phyloP scores from a whole-genome alignment of 2,797 vertebrate species.

The Lemur catta region DNA sequence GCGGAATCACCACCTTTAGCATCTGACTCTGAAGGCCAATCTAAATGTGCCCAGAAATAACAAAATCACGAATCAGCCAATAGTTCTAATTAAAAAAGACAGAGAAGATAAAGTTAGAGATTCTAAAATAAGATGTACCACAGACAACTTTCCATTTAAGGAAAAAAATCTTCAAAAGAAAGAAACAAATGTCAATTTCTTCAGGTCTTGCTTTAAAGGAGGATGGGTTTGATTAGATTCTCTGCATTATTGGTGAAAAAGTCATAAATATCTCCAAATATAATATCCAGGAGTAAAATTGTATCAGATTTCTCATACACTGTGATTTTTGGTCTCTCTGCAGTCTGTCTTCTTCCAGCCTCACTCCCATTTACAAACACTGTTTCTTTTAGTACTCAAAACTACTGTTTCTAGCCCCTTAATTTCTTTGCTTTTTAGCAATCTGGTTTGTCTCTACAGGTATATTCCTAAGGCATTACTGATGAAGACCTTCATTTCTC shows the following conservation, averaged over 20 bases:
- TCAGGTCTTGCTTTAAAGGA: background rate
- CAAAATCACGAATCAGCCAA: constrained; percentile 63
- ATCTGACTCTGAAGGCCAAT: constrained; percentile 45
- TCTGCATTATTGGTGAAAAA: background rate
- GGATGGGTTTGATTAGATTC: background rate
- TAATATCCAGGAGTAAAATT: background rate
- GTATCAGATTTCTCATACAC: background rate
- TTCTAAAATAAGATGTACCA: constrained; percentile 73
- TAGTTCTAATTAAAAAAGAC: constrained; percentile 5
- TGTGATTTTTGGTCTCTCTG: background rate
- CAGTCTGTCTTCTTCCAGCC: background rate
- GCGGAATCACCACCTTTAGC: constrained; percentile 46
- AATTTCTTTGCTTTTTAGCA: background rate
- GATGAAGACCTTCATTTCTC: background rate
- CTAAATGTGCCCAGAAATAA: constrained; percentile 30
- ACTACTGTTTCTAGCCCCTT: background rate
- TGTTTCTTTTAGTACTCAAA: background rate
- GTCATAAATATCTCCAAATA: constrained; percentile 10
- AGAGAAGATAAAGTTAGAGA: constrained; percentile 53
- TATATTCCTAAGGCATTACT: background rate
- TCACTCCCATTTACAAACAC: background rate
- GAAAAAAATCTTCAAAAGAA: constrained; percentile 52
- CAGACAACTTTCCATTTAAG: constrained; percentile 60
- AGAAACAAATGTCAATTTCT: background rate
- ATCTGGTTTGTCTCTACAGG: background rate